Conservation (phyloP, 2,797 vertebrate genomes). For the Enteromius anoplus region DNA sequence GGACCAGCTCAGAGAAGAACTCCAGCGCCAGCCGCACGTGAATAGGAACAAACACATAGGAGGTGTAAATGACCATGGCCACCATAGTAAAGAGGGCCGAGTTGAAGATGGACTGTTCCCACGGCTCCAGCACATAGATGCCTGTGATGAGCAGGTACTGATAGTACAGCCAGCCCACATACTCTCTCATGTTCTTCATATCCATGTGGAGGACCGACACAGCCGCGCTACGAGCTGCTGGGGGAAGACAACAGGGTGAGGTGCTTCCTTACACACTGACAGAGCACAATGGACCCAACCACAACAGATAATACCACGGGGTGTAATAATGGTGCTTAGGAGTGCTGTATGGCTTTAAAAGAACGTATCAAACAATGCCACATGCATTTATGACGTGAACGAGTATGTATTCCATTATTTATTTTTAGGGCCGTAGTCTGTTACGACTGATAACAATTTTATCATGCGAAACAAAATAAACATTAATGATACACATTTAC, state of each 20-base stretch:
- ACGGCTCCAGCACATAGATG: constrained; percentile 95
- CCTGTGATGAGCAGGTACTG: constrained; percentile 96
- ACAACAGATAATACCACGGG: not conserved
- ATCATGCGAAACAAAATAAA: not conserved
- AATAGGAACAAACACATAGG: constrained; percentile 94
- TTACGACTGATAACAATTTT: not conserved
- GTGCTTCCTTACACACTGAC: not conserved
- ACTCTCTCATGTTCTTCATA: constrained; percentile 86
- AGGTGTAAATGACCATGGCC: constrained; percentile 93
- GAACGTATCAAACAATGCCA: not conserved
- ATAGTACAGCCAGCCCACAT: constrained; percentile 94
- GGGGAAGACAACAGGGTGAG: constrained; percentile 24
- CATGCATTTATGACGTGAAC: constrained; percentile 4
- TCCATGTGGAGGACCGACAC: constrained; percentile 74
- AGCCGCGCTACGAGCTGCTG: not conserved
- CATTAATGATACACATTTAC: not conserved
- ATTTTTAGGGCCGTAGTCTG: constrained; percentile 3
- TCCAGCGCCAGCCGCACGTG: constrained; percentile 88
- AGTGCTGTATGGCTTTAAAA: constrained; percentile 12
- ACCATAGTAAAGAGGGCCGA: constrained; percentile 87
- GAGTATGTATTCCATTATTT: constrained; percentile 1
- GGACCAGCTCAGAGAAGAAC: constrained; percentile 90
- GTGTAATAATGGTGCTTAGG: not conserved
- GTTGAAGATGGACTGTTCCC: constrained; percentile 95
- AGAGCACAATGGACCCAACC: constrained; percentile 8